Evolutionary conservation across 2,888 invertebrate species (phyloP).

Genomic region (Furcula furcula): DNA sequence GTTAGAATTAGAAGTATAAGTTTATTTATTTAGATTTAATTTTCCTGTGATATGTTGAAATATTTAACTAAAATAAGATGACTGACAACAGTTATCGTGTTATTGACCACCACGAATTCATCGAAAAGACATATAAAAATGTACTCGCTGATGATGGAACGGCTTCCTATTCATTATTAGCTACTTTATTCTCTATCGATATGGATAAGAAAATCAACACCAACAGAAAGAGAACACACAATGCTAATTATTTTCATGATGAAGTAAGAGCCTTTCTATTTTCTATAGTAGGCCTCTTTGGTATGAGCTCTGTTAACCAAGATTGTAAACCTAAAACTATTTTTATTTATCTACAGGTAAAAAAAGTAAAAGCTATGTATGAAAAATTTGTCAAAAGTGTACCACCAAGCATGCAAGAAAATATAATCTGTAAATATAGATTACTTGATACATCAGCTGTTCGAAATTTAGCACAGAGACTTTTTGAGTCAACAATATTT

Average conservation of each 20-base stretch:
- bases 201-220: conserved; percentile 17
- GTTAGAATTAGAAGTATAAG: no score
- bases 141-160: conserved; percentile 28
- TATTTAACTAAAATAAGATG: no score
- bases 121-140: conserved; percentile 45
- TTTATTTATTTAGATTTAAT: no score
- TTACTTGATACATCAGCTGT: conserved; percentile 47
- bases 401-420: conserved; percentile 30
- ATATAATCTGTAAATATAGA: conserved; percentile 37
- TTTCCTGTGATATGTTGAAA: no score
- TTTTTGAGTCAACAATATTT: conserved; percentile 56
- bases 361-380: conserved; percentile 41
- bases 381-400: conserved; percentile 35
- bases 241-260: conserved; percentile 28
- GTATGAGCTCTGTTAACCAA: no score
- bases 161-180: conserved; percentile 33
- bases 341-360: no score
- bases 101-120: conserved; percentile 51
- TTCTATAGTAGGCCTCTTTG: no score
- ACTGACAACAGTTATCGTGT: conserved; percentile 22
- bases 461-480: conserved; percentile 43
- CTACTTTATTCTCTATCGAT: conserved; percentile 51
- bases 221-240: conserved; percentile 43
- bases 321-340: no score
- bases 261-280: conserved; percentile 57